Evolutionary conservation across 1,140 invertebrate species (phyloP).

Genomic region (Drosophila ficusphila): DNA sequence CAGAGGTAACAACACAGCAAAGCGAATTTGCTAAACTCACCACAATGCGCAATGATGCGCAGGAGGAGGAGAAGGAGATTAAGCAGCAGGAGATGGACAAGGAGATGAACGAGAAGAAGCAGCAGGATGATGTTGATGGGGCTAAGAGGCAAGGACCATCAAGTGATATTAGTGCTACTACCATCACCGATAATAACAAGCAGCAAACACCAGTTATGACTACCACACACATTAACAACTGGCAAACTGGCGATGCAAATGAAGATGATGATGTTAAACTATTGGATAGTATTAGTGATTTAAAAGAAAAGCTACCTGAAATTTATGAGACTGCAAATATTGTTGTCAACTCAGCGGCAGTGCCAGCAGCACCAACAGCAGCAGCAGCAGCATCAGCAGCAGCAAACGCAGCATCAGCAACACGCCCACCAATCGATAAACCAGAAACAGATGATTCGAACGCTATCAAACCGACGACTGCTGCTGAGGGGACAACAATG

Average conservation of each 20-base stretch:
- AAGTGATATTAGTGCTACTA: conserved; percentile 83
- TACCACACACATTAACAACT: conserved; percentile 61
- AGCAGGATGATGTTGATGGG: conserved; percentile 74
- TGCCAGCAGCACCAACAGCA: conserved; percentile 39
- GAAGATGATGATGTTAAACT: conserved; percentile 73
- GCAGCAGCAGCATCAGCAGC: conserved; percentile 30
- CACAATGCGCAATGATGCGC: conserved; percentile 74
- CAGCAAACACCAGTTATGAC: conserved; percentile 63
- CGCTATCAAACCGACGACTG: conserved; percentile 46
- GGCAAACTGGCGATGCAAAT: conserved; percentile 58
- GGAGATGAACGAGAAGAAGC: conserved; percentile 9
- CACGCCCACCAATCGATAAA: conserved; percentile 73
- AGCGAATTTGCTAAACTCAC: conserved; percentile 74
- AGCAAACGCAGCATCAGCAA: conserved; percentile 46
- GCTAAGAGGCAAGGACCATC: conserved; percentile 64
- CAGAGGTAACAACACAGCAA: conserved; percentile 56
- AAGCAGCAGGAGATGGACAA: conserved; percentile 12
- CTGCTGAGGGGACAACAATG: conserved; percentile 74
- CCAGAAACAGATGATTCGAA: conserved; percentile 51
- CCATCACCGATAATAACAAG: conserved; percentile 65
- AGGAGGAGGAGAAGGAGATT: conserved; percentile 42
- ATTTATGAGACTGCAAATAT: conserved; percentile 84
- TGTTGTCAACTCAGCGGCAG: conserved; percentile 82
- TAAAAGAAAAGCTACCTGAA: conserved; percentile 84
- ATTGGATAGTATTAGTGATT: conserved; percentile 84